Conservation (phyloP, 2,113 vertebrate genomes). For the Baryphthengus martii region DNA sequence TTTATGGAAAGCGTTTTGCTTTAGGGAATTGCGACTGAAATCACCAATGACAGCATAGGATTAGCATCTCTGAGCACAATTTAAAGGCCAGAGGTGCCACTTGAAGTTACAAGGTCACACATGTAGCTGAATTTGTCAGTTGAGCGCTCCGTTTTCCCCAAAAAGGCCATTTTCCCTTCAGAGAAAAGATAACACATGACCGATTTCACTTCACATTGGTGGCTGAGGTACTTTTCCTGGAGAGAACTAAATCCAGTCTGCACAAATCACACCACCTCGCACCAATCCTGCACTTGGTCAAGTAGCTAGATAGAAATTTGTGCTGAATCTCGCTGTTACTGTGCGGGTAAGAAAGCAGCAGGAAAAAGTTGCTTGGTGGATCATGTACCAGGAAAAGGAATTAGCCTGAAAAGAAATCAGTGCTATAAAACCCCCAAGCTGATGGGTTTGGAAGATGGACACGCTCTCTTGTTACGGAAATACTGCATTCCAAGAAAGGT, state of each 20-base stretch:
- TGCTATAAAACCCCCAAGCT: background rate
- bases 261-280: background rate
- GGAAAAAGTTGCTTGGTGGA: background rate
- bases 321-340: background rate
- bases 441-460: background rate
- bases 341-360: background rate
- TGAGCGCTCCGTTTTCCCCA: background rate
- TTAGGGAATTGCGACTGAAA: background rate
- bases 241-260: background rate
- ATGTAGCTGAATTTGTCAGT: background rate
- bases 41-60: background rate
- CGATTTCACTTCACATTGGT: background rate
- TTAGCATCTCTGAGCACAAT: background rate
- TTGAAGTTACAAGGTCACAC: background rate
- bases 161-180: background rate
- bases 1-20: background rate
- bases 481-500: conserved; percentile 2
- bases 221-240: background rate
- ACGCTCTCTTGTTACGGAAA: conserved; percentile 6
- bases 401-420: background rate
- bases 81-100: background rate
- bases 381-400: background rate
- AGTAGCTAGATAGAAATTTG: background rate
- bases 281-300: background rate
- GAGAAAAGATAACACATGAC: background rate